A percentile compares a stretch with the other conserved stretches of the same genome.
Conservation (phyloP, 2,888 invertebrate genomes). For the Proisotoma minuta region DNA sequence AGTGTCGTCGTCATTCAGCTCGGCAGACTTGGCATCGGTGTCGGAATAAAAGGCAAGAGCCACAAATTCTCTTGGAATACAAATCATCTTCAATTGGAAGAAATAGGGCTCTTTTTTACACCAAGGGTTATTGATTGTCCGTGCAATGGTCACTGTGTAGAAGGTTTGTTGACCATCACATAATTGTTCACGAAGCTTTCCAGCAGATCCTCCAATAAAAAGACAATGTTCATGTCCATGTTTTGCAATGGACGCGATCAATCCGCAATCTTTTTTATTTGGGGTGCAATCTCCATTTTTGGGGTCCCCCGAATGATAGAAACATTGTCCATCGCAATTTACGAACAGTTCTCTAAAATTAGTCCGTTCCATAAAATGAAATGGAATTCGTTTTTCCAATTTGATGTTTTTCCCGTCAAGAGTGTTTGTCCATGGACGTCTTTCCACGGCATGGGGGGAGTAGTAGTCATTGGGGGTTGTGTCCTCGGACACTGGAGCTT, state of each 20-base stretch:
- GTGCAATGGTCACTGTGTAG: not conserved
- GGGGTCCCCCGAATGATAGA: not conserved
- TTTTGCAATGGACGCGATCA: not conserved
- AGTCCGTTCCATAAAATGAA: not conserved
- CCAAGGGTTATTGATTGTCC: not conserved
- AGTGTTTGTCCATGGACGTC: not conserved
- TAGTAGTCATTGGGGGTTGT: not conserved
- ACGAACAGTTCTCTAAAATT: not conserved
- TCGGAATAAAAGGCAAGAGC: not conserved
- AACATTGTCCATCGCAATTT: conserved; percentile 1
- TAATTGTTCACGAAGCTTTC: too few relatives aligned
- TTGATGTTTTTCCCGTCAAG: too few relatives aligned
- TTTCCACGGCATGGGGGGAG: not conserved
- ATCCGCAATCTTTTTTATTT: not conserved
- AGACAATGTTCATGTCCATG: not conserved
- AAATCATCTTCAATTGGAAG: not conserved
- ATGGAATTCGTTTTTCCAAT: not conserved
- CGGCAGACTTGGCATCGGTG: not conserved
- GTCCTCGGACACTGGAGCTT: not conserved
- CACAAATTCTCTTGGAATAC: not conserved
- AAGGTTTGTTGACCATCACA: too few relatives aligned
- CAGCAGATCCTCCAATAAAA: too few relatives aligned
- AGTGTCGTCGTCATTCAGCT: conserved; percentile 2
- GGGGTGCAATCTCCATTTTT: not conserved
- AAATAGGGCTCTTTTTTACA: not conserved